Evolutionary conservation across 2,797 vertebrate genomes (phyloP), one percentile per base, ranked within the genome.

Genomic region (Spinus olivaceus): DNA sequence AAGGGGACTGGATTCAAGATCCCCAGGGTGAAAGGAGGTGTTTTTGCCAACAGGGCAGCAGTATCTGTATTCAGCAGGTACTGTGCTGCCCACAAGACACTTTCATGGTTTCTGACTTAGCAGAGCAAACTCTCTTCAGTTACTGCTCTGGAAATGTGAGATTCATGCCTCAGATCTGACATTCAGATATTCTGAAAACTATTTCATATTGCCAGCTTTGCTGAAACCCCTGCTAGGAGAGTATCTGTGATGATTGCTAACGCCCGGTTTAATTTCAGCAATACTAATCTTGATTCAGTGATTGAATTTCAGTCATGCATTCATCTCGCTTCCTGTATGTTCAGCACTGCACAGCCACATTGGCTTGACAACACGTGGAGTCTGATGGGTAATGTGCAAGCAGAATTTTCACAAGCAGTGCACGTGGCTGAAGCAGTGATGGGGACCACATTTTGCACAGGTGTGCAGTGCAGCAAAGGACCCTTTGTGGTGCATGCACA

Each of bases 121-220:
- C 39, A 81, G 32, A 78, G 23, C 27, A 81, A 94, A 63, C 28
- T 91, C 9, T 72, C 42, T 41, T 46, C 63, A 61, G 25, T 88
- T 80, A 23, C 6, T 0, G 10, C 30, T 69, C 44, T 32, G 67
- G 37, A 20, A 81, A 56, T 42, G 13, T 27, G 42, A 33, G 12
- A 13, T 65, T 92, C 42, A 84, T 93, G 20, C 47, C 66, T 24
- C 37, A 53, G 35, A 47, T 60, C 49, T 90, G 81, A 65, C 67
- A 57, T 73, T 81, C 60, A 81, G 27, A 76, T n/a, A 41, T 49
- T 23, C 56, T 51, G 64, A 70, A 88, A 88, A 54, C 41, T 53
- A 17, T 28, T 71, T 76, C 39, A 8, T 56, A 9, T 14, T 86
- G 32, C 37, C 50, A 79, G 53, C 47, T 65, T 70, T 50, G 18